A percentile compares a stretch with the other conserved stretches of the same genome.
Evolutionary conservation across 2,113 vertebrate genomes (phyloP).

Genomic region (Emydocephalus ijimae): DNA sequence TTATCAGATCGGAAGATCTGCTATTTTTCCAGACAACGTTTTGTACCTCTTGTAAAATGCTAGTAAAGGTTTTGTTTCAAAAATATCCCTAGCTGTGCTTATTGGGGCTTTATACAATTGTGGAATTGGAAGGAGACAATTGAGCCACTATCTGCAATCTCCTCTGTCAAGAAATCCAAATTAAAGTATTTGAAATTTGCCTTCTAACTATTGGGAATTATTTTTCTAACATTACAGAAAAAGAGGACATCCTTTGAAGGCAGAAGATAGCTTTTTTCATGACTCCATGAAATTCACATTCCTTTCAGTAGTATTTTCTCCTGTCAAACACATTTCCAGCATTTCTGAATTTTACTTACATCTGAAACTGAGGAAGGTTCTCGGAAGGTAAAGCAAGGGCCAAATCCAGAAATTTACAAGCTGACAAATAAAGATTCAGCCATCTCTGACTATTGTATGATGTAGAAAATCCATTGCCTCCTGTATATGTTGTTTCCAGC

Average conservation of each 20-base stretch:
- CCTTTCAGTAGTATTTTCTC: neutral
- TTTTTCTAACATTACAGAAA: neutral
- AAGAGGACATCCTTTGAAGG: neutral
- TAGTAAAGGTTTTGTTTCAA: neutral
- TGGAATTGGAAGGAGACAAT: neutral
- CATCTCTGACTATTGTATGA: slow-evolving; percentile 98
- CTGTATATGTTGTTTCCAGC: slow-evolving; percentile 94
- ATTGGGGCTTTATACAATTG: neutral
- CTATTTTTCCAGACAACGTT: neutral
- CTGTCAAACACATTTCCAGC: neutral
- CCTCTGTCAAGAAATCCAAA: neutral
- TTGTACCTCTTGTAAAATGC: neutral
- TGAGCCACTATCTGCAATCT: neutral
- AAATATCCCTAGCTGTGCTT: neutral
- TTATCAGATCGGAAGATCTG: neutral
- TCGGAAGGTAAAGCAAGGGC: slow-evolving; percentile 93
- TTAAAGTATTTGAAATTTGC: neutral
- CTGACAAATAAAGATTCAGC: slow-evolving; percentile 97
- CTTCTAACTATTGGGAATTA: neutral
- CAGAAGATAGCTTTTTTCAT: neutral
- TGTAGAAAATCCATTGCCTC: slow-evolving; percentile 96
- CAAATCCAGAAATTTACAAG: slow-evolving; percentile 97
- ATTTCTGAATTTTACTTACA: slow-evolving; percentile 77
- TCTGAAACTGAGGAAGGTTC: slow-evolving; percentile 97
- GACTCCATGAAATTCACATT: neutral